phyloP scores from a whole-genome alignment of 2,797 vertebrate genomes.

The Vireo griseus region DNA sequence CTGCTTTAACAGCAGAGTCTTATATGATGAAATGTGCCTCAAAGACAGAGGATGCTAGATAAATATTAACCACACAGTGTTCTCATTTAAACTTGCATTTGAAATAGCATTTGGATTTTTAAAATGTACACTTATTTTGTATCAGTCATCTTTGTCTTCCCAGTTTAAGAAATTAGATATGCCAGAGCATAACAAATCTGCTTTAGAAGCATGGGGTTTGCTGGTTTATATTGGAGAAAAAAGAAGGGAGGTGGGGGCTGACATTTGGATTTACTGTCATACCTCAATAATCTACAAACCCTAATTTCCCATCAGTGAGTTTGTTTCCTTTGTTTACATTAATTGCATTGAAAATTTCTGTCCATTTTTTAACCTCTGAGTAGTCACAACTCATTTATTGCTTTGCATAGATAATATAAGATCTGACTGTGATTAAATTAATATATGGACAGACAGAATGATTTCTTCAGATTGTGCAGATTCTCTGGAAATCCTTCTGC shows the following conservation, averaged over 20 bases:
- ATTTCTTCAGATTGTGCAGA: neutral
- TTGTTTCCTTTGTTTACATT: neutral
- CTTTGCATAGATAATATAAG: neutral
- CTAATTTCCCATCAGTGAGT: neutral
- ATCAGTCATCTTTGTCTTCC: constrained; percentile 5
- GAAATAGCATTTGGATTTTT: constrained; percentile 9
- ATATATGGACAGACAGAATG: neutral
- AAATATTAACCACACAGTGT: neutral
- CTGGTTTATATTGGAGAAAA: neutral
- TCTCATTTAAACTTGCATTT: constrained; percentile 4
- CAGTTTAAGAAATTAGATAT: constrained; percentile 34
- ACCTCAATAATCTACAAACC: neutral
- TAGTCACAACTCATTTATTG: neutral
- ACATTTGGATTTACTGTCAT: neutral
- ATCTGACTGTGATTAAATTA: neutral
- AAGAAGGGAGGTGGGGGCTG: neutral
- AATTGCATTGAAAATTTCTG: neutral
- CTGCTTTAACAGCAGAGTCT: neutral
- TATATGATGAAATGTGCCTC: constrained; percentile 1
- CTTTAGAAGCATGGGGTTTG: neutral
- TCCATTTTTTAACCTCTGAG: neutral
- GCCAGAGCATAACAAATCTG: neutral
- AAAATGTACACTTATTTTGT: neutral
- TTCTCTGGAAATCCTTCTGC: neutral
- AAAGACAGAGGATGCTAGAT: neutral